phyloP scores from a whole-genome alignment of 2,888 invertebrate species.

The Apamea sordens region DNA sequence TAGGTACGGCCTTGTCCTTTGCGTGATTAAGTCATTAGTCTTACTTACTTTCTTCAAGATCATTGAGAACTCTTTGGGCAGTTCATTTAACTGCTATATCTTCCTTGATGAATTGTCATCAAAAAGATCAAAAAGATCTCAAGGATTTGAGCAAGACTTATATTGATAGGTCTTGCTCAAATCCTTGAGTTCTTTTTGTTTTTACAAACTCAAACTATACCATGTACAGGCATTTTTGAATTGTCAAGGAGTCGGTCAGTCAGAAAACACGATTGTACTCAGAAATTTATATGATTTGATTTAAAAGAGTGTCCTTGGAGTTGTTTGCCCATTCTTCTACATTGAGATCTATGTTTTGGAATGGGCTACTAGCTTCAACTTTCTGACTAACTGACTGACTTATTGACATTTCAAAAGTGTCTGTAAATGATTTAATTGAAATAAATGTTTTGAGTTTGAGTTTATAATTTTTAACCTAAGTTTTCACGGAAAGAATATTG shows the following conservation, averaged over 20 bases:
- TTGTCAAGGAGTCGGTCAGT: no score
- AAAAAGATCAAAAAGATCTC: no score
- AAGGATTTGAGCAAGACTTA: no score
- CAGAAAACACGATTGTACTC: background rate
- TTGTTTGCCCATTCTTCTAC: background rate
- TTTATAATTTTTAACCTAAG: background rate
- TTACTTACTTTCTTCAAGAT: background rate
- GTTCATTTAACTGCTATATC: background rate
- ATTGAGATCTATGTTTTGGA: no score
- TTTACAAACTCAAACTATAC: background rate
- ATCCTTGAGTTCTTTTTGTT: background rate
- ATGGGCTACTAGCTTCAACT: no score
- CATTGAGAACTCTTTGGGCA: background rate
- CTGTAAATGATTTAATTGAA: no score
- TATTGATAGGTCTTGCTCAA: background rate
- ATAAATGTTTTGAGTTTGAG: no score
- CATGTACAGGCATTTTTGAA: no score
- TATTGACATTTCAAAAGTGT: no score
- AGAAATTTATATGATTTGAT: background rate
- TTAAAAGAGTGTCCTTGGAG: background rate
- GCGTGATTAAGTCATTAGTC: background rate
- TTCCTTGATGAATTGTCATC: no score
- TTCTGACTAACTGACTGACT: no score
- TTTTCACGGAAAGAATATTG: background rate
- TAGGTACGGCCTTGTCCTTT: conserved; percentile 20